Conservation (phyloP, 2,888 invertebrate genomes). For the Nycteola revayana region DNA sequence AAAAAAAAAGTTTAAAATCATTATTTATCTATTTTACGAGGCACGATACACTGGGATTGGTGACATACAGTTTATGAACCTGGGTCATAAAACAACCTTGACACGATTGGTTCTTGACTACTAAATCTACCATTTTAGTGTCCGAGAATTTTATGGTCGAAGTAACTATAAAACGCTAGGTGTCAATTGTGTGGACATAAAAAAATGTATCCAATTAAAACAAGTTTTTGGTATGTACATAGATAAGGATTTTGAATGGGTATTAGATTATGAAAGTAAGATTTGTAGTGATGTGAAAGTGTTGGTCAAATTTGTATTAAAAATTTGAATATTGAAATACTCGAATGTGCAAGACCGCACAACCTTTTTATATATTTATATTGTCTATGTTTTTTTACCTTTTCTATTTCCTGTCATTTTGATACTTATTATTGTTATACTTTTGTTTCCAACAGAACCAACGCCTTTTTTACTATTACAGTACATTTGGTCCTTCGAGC, state of each 20-base stretch:
- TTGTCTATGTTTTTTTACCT: too few relatives aligned
- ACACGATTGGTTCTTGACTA: constrained; percentile 60
- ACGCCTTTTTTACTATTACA: too few relatives aligned
- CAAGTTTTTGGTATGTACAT: constrained; percentile 23
- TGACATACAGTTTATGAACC: constrained; percentile 53
- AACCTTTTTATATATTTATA: too few relatives aligned
- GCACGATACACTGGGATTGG: constrained; percentile 61
- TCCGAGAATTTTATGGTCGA: constrained; percentile 48
- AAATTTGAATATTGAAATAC: too few relatives aligned
- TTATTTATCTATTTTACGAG: constrained; percentile 72
- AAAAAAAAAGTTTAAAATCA: constrained; percentile 38
- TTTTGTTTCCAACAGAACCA: too few relatives aligned
- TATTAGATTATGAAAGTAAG: too few relatives aligned
- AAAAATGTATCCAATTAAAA: constrained; percentile 37
- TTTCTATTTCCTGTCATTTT: too few relatives aligned
- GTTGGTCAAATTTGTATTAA: too few relatives aligned
- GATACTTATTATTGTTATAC: too few relatives aligned
- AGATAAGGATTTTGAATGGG: constrained; percentile 16
- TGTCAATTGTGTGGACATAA: constrained; percentile 63
- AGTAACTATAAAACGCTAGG: constrained; percentile 63
- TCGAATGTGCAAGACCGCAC: too few relatives aligned
- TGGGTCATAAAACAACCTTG: constrained; percentile 55
- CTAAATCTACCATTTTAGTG: constrained; percentile 66
- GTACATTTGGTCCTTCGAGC: too few relatives aligned
- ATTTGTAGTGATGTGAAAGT: too few relatives aligned